Conservation (phyloP, 2,888 invertebrate species). For the Hipparchia semele region DNA sequence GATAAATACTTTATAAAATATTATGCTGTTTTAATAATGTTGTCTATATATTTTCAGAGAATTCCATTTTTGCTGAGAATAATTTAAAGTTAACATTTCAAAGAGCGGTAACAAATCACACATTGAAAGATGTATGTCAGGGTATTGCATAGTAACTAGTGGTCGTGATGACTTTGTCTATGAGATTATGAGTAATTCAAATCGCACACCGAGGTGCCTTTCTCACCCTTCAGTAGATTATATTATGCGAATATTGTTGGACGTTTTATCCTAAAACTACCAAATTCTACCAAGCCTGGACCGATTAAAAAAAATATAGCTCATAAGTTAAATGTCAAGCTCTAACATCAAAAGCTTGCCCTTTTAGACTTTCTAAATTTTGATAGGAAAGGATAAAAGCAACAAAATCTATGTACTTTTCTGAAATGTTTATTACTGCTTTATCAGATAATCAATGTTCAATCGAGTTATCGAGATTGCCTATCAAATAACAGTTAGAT, state of each 20-base stretch:
- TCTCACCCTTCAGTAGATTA: not conserved
- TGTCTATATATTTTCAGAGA: not conserved
- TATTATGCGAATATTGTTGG: not conserved
- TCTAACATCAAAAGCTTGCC: not conserved
- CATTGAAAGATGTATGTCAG: conserved; percentile 12
- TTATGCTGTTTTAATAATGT: not conserved
- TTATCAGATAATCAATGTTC: conserved; percentile 20
- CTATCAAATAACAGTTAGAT: conserved; percentile 26
- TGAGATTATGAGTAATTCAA: conserved; percentile 2
- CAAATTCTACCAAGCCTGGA: not conserved
- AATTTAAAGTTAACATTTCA: not conserved
- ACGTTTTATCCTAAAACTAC: not conserved
- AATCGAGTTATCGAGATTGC: conserved; percentile 24
- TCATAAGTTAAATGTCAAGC: not conserved
- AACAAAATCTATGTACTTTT: conserved; percentile 14
- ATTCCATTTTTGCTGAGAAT: not conserved
- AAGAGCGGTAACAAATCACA: not conserved
- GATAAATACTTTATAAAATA: no score
- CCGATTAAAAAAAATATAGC: not conserved
- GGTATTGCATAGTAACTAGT: conserved; percentile 8
- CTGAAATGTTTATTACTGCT: conserved; percentile 11
- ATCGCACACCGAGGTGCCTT: not conserved
- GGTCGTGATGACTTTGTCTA: conserved; percentile 5
- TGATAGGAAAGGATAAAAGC: not conserved
- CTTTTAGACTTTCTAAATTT: not conserved